phyloP scores from a whole-genome alignment of 1,140 invertebrate species.

The Manduca sexta region DNA sequence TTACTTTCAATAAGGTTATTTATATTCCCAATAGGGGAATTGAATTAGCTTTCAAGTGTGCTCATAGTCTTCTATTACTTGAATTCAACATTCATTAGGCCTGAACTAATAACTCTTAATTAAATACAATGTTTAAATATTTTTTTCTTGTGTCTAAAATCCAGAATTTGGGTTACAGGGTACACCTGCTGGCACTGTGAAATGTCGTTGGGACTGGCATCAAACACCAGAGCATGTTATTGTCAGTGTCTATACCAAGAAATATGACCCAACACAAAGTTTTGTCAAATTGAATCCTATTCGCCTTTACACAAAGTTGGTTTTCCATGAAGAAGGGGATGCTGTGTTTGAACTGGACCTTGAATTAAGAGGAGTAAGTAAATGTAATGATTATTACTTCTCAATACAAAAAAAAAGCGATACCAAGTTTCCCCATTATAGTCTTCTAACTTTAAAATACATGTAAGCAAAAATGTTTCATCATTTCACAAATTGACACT shows the following conservation, averaged over 20 bases:
- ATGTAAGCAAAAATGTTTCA: background rate
- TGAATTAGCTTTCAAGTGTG: too few relatives aligned
- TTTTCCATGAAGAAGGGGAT: slow-evolving; percentile 86
- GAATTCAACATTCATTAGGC: too few relatives aligned
- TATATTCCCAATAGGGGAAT: too few relatives aligned
- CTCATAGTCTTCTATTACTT: too few relatives aligned
- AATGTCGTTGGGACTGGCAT: slow-evolving; percentile 95
- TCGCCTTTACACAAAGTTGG: slow-evolving; percentile 82
- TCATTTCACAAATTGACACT: too few relatives aligned
- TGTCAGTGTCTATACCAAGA: slow-evolving; percentile 93
- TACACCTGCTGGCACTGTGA: slow-evolving; percentile 73
- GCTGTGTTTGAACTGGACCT: slow-evolving; percentile 85
- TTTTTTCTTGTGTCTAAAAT: too few relatives aligned
- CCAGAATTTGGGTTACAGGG: slow-evolving; percentile 52
- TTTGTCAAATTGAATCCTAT: slow-evolving; percentile 90
- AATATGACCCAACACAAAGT: slow-evolving; percentile 86
- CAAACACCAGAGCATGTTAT: slow-evolving; percentile 89
- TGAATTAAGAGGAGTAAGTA: slow-evolving; percentile 88
- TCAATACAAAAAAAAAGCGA: background rate
- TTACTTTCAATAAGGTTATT: too few relatives aligned
- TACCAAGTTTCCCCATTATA: background rate
- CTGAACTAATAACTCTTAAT: too few relatives aligned
- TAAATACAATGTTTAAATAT: too few relatives aligned
- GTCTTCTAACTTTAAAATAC: too few relatives aligned
- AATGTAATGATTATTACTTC: background rate